Evolutionary conservation across 2,797 vertebrate species (phyloP), one percentile per base, ranked within the genome.

Genomic region (Danio tinwini): DNA sequence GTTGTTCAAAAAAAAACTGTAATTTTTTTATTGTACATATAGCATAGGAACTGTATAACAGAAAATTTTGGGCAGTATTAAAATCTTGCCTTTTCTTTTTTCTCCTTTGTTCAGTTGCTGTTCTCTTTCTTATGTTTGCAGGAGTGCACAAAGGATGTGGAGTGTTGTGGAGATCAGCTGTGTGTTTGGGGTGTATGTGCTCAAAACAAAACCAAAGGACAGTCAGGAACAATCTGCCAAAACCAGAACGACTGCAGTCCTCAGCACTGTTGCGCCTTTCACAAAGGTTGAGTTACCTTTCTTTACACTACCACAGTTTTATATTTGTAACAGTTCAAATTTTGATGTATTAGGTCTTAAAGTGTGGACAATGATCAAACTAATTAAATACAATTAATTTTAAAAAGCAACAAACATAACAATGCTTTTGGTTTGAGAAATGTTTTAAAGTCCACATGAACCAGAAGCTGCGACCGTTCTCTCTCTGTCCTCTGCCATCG

Each of bases 111-210:
- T 29, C 29, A 29, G 29, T 29, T 29, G 29, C 29, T 3, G 29
- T 29, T 29, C 29, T 29, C 29, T 29, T 29, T 29, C 37, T 17
- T 16, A 16, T 81, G 44, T 70, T 14, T 78, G 19, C 56, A 98
- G 96, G 92, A 89, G 74, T 99, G 97, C 87, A 92, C 90, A 0
- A 94, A 95, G 76, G 96, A 98, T 0, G 94, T 94, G 0, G 96
- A 99, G 88, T 99, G 98, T 84, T 97, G 96, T 14, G 93, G 89
- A 5, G 94, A 93, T 9, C 94, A 95, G 90, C 91, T 96, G 70
- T 99, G 98, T n/a, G 94, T 95, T n/a, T 98, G 96, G 97, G 98
- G 97, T 0, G 88, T 92, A 84, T 99, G 98, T 78, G 88, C 87
- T 4, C 86, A 88, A 77, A 90, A 93, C 10, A 84, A 87, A 50